Percentiles rank a stretch among this genome's conserved stretches.
These are phyloP conservation scores for Hartigia nigra DNA, from an alignment of 2,888 invertebrate species.

Conservation along the genomic window DNA sequence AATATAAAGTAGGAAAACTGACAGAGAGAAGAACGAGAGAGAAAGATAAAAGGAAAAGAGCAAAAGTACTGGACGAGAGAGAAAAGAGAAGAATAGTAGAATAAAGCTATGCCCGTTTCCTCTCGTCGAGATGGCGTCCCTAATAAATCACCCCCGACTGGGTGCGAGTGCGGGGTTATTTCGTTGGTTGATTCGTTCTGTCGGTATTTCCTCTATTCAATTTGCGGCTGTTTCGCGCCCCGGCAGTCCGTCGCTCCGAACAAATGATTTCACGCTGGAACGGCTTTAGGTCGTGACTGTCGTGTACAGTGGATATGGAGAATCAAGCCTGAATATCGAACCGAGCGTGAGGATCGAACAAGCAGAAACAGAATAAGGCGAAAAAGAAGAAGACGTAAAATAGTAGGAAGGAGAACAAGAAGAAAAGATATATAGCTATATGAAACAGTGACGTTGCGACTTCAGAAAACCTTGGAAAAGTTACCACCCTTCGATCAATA, in stretches of 20 bases:
- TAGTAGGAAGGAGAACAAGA: slow-evolving; percentile 1
- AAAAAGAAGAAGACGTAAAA: not conserved
- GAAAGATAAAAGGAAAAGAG: not conserved
- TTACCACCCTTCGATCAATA: slow-evolving; percentile 1
- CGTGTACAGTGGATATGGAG: slow-evolving; percentile 23
- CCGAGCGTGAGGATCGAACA: too few species aligned
- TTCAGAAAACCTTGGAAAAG: too few species aligned
- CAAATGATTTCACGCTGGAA: slow-evolving; percentile 53
- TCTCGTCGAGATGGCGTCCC: slow-evolving; percentile 15
- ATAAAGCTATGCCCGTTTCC: slow-evolving; percentile 19
- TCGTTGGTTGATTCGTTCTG: slow-evolving; percentile 50
- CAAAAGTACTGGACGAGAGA: slow-evolving; percentile 7
- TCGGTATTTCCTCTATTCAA: slow-evolving; percentile 54
- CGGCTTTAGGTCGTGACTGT: slow-evolving; percentile 41
- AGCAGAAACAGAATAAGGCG: not conserved
- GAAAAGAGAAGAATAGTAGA: slow-evolving; percentile 8
- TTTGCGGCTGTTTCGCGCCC: slow-evolving; percentile 52
- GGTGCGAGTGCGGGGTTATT: slow-evolving; percentile 32
- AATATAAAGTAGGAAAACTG: not conserved
- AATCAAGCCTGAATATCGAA: not conserved
- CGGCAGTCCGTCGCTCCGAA: slow-evolving; percentile 37
- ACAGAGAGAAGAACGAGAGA: not conserved
- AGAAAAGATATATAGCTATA: not conserved
- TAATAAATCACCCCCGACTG: slow-evolving; percentile 25
- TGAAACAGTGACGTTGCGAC: not conserved